Conservation (phyloP, 92 coral and sea anemone species). For the Porites rus region DNA sequence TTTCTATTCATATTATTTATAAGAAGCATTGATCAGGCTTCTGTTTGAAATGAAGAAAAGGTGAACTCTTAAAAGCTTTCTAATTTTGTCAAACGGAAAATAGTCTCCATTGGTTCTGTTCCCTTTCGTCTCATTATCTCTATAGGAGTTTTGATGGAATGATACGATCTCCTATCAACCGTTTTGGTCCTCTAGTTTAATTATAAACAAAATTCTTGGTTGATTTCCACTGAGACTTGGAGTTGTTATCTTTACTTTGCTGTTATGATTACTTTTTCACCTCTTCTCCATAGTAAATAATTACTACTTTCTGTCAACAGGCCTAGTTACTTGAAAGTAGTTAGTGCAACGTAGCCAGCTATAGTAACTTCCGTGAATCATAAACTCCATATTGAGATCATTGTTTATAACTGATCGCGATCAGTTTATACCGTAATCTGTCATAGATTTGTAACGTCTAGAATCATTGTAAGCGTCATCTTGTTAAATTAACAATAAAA, state of each 20-base stretch:
- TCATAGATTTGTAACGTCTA: background rate
- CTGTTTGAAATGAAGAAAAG: background rate
- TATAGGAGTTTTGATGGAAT: too few relatives aligned
- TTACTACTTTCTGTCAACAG: too few relatives aligned
- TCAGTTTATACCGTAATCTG: conserved; percentile 17
- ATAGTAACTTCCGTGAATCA: background rate
- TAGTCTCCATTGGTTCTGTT: background rate
- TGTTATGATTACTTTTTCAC: too few relatives aligned
- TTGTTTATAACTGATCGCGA: background rate
- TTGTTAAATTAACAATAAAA: conserved; percentile 10
- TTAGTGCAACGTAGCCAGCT: too few relatives aligned
- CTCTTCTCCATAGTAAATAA: too few relatives aligned
- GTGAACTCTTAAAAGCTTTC: background rate
- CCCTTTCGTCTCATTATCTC: background rate
- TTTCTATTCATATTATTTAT: too few relatives aligned
- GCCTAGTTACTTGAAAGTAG: too few relatives aligned
- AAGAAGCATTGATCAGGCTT: background rate
- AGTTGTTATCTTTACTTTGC: too few relatives aligned
- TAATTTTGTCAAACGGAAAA: background rate
- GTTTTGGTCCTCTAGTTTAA: too few relatives aligned
- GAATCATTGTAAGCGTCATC: background rate
- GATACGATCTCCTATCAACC: too few relatives aligned
- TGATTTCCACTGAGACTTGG: too few relatives aligned
- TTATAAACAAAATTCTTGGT: too few relatives aligned
- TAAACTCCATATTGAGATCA: background rate